Percentiles rank a stretch among this genome's conserved stretches.
Evolutionary conservation across 2,888 invertebrate genomes (phyloP).

Genomic region (Dicyrtoma fusca): DNA sequence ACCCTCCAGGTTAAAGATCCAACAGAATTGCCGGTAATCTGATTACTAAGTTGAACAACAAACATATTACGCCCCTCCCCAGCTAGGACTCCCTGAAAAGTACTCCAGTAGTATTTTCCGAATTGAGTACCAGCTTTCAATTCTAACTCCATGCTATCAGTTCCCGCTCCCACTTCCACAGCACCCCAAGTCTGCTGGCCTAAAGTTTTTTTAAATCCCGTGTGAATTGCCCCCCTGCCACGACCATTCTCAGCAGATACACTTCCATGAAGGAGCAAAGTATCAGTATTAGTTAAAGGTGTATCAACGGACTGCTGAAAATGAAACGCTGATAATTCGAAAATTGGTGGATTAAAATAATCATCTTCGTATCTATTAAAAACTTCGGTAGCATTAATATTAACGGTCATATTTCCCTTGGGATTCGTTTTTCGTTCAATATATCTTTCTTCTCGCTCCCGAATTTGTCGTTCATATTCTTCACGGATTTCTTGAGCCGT

Average conservation of each 20-base stretch:
- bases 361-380: slow-evolving; percentile 74
- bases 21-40: slow-evolving; percentile 83
- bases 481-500: slow-evolving; percentile 95
- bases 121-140: slow-evolving; percentile 78
- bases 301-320: slow-evolving; percentile 92
- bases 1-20: slow-evolving; percentile 85
- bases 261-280: slow-evolving; percentile 79
- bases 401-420: slow-evolving; percentile 80
- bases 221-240: slow-evolving; percentile 62
- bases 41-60: slow-evolving; percentile 68
- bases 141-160: slow-evolving; percentile 78
- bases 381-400: slow-evolving; percentile 89
- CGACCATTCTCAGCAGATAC: slow-evolving; percentile 86
- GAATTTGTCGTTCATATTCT: slow-evolving; percentile 82
- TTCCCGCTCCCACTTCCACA: slow-evolving; percentile 75
- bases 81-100: slow-evolving; percentile 67
- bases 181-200: slow-evolving; percentile 77
- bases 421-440: slow-evolving; percentile 92
- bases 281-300: slow-evolving; percentile 83
- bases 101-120: slow-evolving; percentile 72
- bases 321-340: slow-evolving; percentile 92
- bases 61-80: slow-evolving; percentile 26
- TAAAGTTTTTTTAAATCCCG: slow-evolving; percentile 47
- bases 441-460: slow-evolving; percentile 81
- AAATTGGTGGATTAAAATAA: slow-evolving; percentile 63